Evolutionary conservation across 2,113 vertebrate genomes (phyloP).

Genomic region (Progne subis): DNA sequence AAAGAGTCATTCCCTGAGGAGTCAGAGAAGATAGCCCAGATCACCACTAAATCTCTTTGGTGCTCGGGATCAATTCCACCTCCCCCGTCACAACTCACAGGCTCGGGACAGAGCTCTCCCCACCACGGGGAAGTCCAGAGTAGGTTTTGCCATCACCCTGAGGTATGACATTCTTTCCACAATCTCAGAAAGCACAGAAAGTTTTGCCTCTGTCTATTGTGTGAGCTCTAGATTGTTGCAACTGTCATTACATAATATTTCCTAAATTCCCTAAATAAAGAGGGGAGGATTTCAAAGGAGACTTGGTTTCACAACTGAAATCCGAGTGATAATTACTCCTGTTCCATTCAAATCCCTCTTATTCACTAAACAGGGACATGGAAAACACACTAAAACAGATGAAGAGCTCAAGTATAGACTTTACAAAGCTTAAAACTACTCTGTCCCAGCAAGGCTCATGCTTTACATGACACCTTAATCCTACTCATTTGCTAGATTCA

Average conservation of each 20-base stretch:
- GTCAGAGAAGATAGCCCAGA: background rate
- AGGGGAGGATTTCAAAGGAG: conserved; percentile 45
- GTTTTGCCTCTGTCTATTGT: background rate
- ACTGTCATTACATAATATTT: background rate
- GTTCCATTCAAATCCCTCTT: conserved; percentile 32
- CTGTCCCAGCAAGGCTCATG: conserved; percentile 41
- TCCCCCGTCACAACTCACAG: rapidly evolving
- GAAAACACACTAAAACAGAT: conserved; percentile 22
- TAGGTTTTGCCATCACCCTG: background rate
- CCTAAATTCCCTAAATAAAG: conserved; percentile 26
- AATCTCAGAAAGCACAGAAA: background rate
- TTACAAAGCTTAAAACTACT: conserved; percentile 56
- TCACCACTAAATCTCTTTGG: background rate
- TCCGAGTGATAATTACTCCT: conserved; percentile 17
- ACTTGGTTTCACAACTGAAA: conserved; percentile 21
- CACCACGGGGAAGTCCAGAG: rapidly evolving
- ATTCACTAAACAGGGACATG: background rate
- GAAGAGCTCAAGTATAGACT: conserved; percentile 15
- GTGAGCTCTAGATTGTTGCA: background rate
- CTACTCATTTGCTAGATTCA: conserved; percentile 73
- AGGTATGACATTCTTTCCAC: background rate
- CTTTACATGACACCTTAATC: conserved; percentile 69
- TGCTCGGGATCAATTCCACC: rapidly evolving
- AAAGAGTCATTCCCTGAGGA: background rate
- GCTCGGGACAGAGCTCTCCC: rapidly evolving